phyloP scores from a whole-genome alignment of 2,888 invertebrate species.

The Drosophila testacea region DNA sequence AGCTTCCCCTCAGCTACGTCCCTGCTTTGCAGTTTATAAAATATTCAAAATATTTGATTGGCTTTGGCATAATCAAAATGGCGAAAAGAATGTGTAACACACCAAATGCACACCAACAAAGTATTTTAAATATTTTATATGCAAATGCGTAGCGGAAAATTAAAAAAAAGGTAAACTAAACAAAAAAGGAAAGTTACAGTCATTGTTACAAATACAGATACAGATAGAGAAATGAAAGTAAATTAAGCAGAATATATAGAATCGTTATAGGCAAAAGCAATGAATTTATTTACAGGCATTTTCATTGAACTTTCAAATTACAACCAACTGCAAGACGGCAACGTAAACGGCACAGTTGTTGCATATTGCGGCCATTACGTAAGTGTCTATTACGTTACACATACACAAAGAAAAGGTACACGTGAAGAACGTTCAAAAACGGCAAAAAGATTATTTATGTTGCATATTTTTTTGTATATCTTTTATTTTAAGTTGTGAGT shows the following conservation, averaged over 20 bases:
- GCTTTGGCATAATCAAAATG: constrained; percentile 52
- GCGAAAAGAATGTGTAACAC: constrained; percentile 16
- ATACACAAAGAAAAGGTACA: constrained; percentile 56
- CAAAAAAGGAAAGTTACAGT: constrained; percentile 17
- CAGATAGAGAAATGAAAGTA: constrained; percentile 28
- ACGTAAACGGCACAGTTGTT: constrained; percentile 71
- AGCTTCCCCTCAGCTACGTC: constrained; percentile 42
- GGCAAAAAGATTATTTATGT: constrained; percentile 44
- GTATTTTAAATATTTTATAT: constrained; percentile 77
- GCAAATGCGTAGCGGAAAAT: constrained; percentile 60
- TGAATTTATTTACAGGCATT: constrained; percentile 83
- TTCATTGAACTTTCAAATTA: constrained; percentile 82
- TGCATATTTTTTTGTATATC: constrained; percentile 30
- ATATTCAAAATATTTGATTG: constrained; percentile 76
- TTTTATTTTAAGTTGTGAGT: constrained; percentile 32
- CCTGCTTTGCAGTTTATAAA: constrained; percentile 72
- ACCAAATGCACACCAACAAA: constrained; percentile 61
- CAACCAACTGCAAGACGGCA: constrained; percentile 76
- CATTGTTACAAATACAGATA: constrained; percentile 22
- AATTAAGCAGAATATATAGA: background rate
- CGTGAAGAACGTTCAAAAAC: constrained; percentile 52
- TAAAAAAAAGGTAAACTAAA: constrained; percentile 25
- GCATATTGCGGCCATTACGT: constrained; percentile 61
- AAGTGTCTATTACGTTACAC: constrained; percentile 71
- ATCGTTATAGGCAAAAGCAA: constrained; percentile 61